These are phyloP conservation scores for Neodon shergylaensis DNA, from an alignment of 2,113 vertebrate genomes.

Conservation along the genomic window DNA sequence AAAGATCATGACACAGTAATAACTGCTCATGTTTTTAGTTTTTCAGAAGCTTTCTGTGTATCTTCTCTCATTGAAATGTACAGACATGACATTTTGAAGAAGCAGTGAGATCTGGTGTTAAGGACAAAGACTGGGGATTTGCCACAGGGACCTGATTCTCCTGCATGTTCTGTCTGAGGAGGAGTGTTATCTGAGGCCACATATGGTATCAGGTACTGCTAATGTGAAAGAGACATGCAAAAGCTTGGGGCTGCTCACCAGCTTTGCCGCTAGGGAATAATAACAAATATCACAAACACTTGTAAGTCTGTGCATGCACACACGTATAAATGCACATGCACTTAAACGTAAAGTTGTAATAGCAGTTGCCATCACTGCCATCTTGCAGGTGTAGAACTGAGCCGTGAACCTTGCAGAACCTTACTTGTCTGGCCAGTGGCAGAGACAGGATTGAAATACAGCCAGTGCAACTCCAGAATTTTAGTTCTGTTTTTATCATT, in stretches of 20 bases:
- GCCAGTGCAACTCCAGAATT: not conserved
- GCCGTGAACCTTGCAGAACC: not conserved
- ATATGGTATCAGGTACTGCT: not conserved
- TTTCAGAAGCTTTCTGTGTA: conserved; percentile 1
- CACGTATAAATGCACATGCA: no score
- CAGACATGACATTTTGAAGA: conserved; percentile 58
- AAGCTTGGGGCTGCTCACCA: not conserved
- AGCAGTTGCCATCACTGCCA: not conserved
- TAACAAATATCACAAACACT: not conserved
- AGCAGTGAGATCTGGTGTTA: conserved; percentile 53
- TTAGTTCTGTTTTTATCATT: not conserved
- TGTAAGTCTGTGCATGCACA: not conserved
- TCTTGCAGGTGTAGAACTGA: not conserved
- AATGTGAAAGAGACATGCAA: not conserved
- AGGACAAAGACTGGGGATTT: conserved; percentile 53
- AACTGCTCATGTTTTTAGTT: conserved; percentile 10
- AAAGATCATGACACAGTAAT: conserved; percentile 18
- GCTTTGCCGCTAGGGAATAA: not conserved
- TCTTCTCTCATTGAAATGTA: conserved; percentile 44
- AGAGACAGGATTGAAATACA: not conserved
- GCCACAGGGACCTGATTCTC: conserved; percentile 25
- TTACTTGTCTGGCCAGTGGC: not conserved
- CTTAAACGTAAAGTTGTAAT: not conserved
- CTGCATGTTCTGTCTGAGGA: conserved; percentile 35
- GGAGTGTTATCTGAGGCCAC: conserved; percentile 32